Base-by-base conservation (phyloP, 2,113 vertebrate genomes). In the Triplophysa tibetana region DNA sequence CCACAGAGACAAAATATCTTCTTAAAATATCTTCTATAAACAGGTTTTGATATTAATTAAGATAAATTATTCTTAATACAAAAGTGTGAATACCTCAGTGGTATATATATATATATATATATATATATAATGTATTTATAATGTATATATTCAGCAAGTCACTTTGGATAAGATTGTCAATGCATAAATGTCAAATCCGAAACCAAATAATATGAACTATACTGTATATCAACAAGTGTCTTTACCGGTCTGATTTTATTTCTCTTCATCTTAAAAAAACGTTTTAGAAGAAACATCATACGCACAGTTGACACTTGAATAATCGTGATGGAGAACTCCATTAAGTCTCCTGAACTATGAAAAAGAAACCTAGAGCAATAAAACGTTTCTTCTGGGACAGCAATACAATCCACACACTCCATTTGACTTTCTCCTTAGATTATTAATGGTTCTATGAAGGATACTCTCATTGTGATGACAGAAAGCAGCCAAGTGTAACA, bases 401-500 rank as follows among this genome's bases (percentile, higher is more conserved):
- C 73, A 75, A 75, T 75, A 38, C 61, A 65, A 54, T 19, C 62
- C 45, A 65, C 64, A 19, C 62, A 77, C 75, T 19, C 45, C 45
- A 54, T 77, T 77, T 77, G 75, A 77, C 48, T 33, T 66, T 54
- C 62, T 65, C 62, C 61, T 65, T 26, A 16, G 48, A 23, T 45
- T 77, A 66, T 77, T 77, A 66, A 77, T 2, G 8, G 41, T 65
- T 60, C 16, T 54, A 38, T 54, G 43, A 76, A 52, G 62, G 45
- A 77, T 52, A 52, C 54, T 52, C 61, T 77, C 48, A 65, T 43
- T 21, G 58, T 26, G 43, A 76, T 76, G 60, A 63, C 74, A 76
- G 61, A 45, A 52, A 52, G 60, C 65, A 65, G 62, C 62, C 75
- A 65, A 77, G 62, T 77, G 75, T 77, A 66, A 77, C 75, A 66